Evolutionary conservation across 2,113 vertebrate species (phyloP).

Genomic region (Toxostoma redivivum): DNA sequence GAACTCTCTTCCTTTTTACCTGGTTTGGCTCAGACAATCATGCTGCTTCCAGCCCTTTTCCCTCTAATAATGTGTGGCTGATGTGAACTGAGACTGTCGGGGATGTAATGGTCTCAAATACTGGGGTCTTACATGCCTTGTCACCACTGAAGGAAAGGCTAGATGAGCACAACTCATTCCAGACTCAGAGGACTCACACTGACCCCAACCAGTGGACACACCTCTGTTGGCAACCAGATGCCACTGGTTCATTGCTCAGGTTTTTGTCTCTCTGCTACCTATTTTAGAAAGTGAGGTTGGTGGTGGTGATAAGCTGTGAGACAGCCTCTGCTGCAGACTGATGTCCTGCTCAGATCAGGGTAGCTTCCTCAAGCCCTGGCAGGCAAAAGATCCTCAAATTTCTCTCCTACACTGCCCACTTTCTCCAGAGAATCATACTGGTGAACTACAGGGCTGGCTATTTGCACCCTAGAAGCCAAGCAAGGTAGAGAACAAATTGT

Average conservation of each 20-base stretch:
- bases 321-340: background rate
- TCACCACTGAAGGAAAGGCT: background rate
- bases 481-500: background rate
- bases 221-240: background rate
- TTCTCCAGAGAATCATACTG: background rate
- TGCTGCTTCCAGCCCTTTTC: background rate
- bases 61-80: background rate
- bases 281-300: background rate
- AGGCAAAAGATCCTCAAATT: background rate
- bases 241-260: background rate
- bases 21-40: background rate
- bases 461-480: background rate
- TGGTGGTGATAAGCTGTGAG: background rate
- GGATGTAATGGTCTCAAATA: background rate
- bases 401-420: rapidly evolving
- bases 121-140: background rate
- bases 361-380: background rate
- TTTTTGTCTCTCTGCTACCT: background rate
- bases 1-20: background rate
- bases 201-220: background rate
- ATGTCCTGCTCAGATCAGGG: background rate
- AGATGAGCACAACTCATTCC: background rate
- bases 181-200: background rate
- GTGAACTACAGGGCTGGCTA: background rate
- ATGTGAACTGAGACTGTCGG: background rate